Evolutionary conservation across 2,888 invertebrate species (phyloP).

Genomic region (Meghimatium bilineatum): DNA sequence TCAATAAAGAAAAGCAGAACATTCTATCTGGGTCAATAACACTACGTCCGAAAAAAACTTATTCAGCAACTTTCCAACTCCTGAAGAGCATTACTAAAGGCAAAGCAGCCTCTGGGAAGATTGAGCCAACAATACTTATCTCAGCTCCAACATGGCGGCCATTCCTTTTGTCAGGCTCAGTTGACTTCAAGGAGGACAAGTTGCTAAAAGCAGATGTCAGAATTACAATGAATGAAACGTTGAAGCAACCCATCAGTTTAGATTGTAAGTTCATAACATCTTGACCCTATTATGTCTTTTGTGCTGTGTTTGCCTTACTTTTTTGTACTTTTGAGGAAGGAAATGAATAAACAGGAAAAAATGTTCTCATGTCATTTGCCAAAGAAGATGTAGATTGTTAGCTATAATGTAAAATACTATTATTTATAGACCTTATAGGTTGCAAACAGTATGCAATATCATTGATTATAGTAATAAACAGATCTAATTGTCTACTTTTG

Average conservation of each 20-base stretch:
- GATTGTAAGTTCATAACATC: conserved; percentile 37
- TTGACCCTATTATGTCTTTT: background rate
- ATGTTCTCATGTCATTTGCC: too few relatives aligned
- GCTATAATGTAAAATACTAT: too few relatives aligned
- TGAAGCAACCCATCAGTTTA: conserved; percentile 49
- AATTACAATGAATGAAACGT: conserved; percentile 48
- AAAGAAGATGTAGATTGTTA: too few relatives aligned
- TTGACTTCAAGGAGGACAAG: conserved; percentile 45
- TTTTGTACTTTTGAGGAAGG: too few relatives aligned
- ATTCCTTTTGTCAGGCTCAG: conserved; percentile 40
- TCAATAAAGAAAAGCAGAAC: conserved; percentile 38
- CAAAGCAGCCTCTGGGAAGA: conserved; percentile 34
- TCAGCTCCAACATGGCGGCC: conserved; percentile 26
- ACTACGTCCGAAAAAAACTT: conserved; percentile 16
- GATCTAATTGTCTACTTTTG: too few relatives aligned
- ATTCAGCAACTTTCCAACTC: conserved; percentile 41
- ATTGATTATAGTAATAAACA: too few relatives aligned
- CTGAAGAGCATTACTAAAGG: conserved; percentile 30
- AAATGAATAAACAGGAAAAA: too few relatives aligned
- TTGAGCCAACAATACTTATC: conserved; percentile 40
- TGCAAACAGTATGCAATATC: too few relatives aligned
- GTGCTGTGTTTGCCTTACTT: too few relatives aligned
- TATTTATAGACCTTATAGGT: too few relatives aligned
- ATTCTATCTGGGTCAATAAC: conserved; percentile 25
- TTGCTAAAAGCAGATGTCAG: conserved; percentile 33